Evolutionary conservation across 1,140 invertebrate species (phyloP), one percentile per base, ranked within the genome.

Genomic region (Drosophila albomicans): DNA sequence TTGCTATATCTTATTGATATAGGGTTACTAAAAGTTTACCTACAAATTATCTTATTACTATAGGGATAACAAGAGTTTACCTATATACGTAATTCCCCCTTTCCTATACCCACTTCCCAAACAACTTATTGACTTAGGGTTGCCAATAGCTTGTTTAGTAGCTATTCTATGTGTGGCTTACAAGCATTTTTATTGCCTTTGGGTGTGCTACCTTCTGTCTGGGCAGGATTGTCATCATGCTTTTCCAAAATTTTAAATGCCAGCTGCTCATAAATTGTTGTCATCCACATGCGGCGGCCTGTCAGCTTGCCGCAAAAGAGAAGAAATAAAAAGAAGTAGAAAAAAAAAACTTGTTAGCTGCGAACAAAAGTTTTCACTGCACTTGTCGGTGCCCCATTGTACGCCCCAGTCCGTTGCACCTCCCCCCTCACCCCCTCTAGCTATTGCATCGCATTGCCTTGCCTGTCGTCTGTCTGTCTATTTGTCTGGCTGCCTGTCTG

Each of bases 231-330:
- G 81, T 85, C 81, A 80, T 78, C 69, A 54, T 35, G 35, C 46
- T 63, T 75, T 75, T 59, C 63, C 51, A 62, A 75, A 79, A 79
- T 79, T 66, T 79, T 79, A 78, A 86, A 81, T 82, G 82, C 79
- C 82, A 87, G 67, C 64, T 65, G 68, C 68, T 80, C 79, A 85
- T 85, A 85, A 85, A 85, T 87, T 87, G 79, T 75, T 72, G 71
- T 81, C 79, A 76, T 66, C 48, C 52, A 65, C 74, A 69, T 57
- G 69, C 57, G 38, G 46, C 38, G 16, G 64, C 43, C 35, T 46
- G 64, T 56, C 56, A 46, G 41, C 20, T 45, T n/a, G 45, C 35
- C 35, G 51, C 65, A 62, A 75, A 30, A 43, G 30, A 62, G 38
- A 38, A 35, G 35, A 64, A 28, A 62, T 11, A 51, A 28, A 63